A percentile compares a stretch with the other conserved stretches of the same genome.
phyloP scores from a whole-genome alignment of 1,140 invertebrate species.

The Euschistus heros region DNA sequence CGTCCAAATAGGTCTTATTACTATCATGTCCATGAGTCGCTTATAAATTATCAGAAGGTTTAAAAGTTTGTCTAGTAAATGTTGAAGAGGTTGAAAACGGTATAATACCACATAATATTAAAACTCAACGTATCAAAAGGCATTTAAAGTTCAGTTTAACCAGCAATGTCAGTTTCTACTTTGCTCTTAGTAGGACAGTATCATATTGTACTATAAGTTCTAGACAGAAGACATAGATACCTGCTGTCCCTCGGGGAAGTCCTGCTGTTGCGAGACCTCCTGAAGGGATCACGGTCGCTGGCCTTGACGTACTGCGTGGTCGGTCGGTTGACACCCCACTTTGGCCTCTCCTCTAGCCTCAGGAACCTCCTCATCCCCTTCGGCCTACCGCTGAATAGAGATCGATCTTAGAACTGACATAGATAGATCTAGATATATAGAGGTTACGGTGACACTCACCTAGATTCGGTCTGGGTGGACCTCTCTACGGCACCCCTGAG shows the following conservation, averaged over 20 bases:
- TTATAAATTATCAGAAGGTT: too few relatives aligned
- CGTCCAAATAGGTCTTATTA: too few relatives aligned
- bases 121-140: too few relatives aligned
- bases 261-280: background rate
- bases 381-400: slow-evolving; percentile 24
- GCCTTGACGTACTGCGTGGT: slow-evolving; percentile 61
- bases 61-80: too few relatives aligned
- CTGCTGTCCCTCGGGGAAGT: slow-evolving; percentile 19
- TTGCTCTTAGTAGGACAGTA: too few relatives aligned
- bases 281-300: slow-evolving; percentile 60
- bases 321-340: slow-evolving; percentile 56
- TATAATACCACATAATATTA: too few relatives aligned
- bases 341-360: slow-evolving; percentile 47
- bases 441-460: background rate
- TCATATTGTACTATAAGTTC: too few relatives aligned
- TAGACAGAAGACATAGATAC: background rate
- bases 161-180: too few relatives aligned
- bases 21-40: too few relatives aligned
- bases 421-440: background rate
- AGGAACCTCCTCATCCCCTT: slow-evolving; percentile 34
- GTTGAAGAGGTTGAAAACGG: too few relatives aligned
- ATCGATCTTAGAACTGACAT: background rate
- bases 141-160: too few relatives aligned
- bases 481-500: slow-evolving; percentile 37
- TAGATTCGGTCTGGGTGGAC: slow-evolving; percentile 49